A percentile compares a stretch with the other conserved stretches of the same genome.
These are phyloP conservation scores for Orchesella cincta DNA, from an alignment of 1,140 invertebrate genomes.

Conservation along the genomic window DNA sequence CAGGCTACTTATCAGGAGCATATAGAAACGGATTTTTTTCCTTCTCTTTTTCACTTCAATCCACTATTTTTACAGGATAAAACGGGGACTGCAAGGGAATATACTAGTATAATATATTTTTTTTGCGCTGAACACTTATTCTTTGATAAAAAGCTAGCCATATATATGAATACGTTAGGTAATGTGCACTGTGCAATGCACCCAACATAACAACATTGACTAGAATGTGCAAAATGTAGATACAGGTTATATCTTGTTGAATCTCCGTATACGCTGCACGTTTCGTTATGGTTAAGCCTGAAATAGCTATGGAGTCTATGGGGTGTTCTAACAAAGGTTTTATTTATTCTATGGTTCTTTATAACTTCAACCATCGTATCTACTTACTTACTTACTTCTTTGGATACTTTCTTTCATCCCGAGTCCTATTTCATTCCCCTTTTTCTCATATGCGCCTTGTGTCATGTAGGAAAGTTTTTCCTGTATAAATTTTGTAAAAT, in stretches of 20 bases:
- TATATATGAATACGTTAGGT: too few relatives aligned
- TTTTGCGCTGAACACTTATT: too few relatives aligned
- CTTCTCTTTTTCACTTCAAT: neutral
- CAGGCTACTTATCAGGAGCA: neutral
- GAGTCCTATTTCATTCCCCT: neutral
- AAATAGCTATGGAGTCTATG: neutral
- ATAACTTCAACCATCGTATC: neutral
- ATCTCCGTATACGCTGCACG: too few relatives aligned
- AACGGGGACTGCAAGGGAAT: too few relatives aligned
- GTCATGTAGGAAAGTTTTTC: constrained; percentile 4
- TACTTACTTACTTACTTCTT: neutral
- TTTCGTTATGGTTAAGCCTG: too few relatives aligned
- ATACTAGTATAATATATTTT: too few relatives aligned
- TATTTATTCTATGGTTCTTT: constrained; percentile 16
- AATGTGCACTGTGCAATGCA: too few relatives aligned
- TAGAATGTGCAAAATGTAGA: too few relatives aligned
- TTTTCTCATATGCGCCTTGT: neutral
- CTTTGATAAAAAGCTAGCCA: too few relatives aligned
- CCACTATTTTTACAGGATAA: neutral
- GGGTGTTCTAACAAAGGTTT: neutral
- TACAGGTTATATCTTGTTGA: too few relatives aligned
- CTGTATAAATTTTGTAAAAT: constrained; percentile 13
- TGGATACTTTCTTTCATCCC: neutral
- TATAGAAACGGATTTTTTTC: neutral
- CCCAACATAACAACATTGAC: too few relatives aligned